These are phyloP conservation scores for Psix sp. DNA, from an alignment of 1,140 invertebrate genomes.

Conservation along the genomic window DNA sequence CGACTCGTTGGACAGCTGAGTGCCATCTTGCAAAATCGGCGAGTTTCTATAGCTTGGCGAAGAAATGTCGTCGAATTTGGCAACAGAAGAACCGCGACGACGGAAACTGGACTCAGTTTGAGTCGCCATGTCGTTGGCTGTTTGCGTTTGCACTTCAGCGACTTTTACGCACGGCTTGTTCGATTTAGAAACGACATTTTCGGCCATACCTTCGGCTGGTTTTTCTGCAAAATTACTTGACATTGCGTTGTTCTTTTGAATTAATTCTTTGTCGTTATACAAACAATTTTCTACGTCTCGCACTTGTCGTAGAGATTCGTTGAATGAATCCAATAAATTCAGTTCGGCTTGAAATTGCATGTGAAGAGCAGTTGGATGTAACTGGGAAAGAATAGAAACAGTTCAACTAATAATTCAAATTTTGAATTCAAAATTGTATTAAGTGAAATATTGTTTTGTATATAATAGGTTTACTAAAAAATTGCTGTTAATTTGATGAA, in stretches of 20 bases:
- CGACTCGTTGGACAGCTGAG: constrained; percentile 66
- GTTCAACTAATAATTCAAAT: no score
- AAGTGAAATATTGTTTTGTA: no score
- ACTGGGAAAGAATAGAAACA: constrained; percentile 36
- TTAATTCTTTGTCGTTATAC: constrained; percentile 64
- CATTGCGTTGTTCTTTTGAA: constrained; percentile 49
- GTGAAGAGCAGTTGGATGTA: constrained; percentile 72
- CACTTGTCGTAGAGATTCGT: constrained; percentile 70
- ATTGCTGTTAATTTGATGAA: no score
- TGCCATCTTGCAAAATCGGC: constrained; percentile 39
- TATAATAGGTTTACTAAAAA: background rate
- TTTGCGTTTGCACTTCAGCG: constrained; percentile 74
- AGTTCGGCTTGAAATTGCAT: constrained; percentile 75
- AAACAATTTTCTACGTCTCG: constrained; percentile 71
- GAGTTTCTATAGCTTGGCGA: constrained; percentile 60
- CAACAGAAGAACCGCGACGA: constrained; percentile 50
- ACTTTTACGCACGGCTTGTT: constrained; percentile 62
- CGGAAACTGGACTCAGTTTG: constrained; percentile 68
- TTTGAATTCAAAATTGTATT: no score
- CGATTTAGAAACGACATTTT: constrained; percentile 41
- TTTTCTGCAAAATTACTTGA: background rate
- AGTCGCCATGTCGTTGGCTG: constrained; percentile 74
- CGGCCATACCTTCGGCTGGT: constrained; percentile 5
- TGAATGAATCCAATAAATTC: constrained; percentile 72
- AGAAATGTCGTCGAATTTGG: constrained; percentile 56